Evolutionary conservation across 2,797 vertebrate genomes (phyloP).

Genomic region (Ptychadena robeensis): DNA sequence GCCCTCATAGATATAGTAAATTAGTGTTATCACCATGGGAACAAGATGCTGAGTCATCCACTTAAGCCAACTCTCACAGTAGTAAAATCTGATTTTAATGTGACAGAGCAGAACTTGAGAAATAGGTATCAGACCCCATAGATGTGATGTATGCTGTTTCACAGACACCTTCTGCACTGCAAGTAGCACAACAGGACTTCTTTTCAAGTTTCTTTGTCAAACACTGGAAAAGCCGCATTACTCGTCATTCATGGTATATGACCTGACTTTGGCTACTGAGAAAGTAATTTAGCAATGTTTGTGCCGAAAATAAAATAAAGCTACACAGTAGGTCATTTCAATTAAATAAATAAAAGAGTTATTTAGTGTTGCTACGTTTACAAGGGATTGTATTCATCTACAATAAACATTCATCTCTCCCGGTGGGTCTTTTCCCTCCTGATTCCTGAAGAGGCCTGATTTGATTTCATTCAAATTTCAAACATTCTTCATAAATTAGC

Average conservation of each 20-base stretch:
- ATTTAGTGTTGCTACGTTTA: slow-evolving; percentile 13
- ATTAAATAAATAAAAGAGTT: slow-evolving; percentile 40
- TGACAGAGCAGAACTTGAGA: slow-evolving; percentile 82
- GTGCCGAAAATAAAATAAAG: slow-evolving; percentile 49
- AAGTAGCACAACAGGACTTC: slow-evolving; percentile 82
- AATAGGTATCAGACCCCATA: slow-evolving; percentile 73
- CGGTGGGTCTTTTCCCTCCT: slow-evolving; percentile 68
- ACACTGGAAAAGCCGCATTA: slow-evolving; percentile 63
- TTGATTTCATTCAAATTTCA: slow-evolving; percentile 47
- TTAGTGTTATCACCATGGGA: slow-evolving; percentile 92
- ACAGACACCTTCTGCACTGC: slow-evolving; percentile 83
- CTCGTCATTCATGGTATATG: slow-evolving; percentile 26
- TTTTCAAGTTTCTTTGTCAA: slow-evolving; percentile 69
- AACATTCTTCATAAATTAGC: slow-evolving; percentile 59
- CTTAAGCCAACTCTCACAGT: slow-evolving; percentile 95
- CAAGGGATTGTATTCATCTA: slow-evolving; percentile 36
- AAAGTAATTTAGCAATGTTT: slow-evolving; percentile 50
- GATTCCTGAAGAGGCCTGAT: slow-evolving; percentile 64
- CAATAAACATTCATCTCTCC: slow-evolving; percentile 70
- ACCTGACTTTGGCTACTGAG: slow-evolving; percentile 33
- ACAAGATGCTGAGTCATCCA: slow-evolving; percentile 90
- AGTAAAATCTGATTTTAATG: slow-evolving; percentile 81
- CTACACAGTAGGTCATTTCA: slow-evolving; percentile 49
- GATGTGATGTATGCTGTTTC: slow-evolving; percentile 81
- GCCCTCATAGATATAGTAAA: slow-evolving; percentile 94